Evolutionary conservation across 2,888 invertebrate genomes (phyloP).

Genomic region (Odontocolon sp.): DNA sequence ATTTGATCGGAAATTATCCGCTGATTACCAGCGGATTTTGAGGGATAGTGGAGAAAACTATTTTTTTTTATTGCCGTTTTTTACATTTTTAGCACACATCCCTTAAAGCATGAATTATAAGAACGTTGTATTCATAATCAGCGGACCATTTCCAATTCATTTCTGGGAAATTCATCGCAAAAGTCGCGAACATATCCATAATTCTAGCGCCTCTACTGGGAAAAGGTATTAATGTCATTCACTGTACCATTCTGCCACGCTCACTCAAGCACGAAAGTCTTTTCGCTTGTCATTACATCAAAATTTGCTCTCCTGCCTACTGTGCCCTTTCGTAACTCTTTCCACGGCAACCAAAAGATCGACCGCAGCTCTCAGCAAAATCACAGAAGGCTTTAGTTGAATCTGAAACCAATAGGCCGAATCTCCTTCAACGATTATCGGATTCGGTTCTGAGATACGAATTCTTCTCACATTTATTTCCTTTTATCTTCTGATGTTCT

Average conservation of each 20-base stretch:
- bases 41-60: too few species aligned
- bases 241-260: background rate
- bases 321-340: background rate
- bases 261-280: conserved; percentile 19
- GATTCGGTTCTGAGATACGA: conserved; percentile 4
- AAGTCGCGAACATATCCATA: too few species aligned
- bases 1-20: too few species aligned
- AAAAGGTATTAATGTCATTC: too few species aligned
- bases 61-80: too few species aligned
- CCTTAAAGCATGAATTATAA: too few species aligned
- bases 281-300: conserved; percentile 30
- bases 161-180: too few species aligned
- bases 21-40: too few species aligned
- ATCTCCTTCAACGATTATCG: conserved; percentile 7
- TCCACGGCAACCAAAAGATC: conserved; percentile 4
- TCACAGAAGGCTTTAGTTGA: conserved; percentile 15
- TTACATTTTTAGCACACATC: too few species aligned
- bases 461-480: conserved; percentile 38
- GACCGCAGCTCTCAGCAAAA: conserved; percentile 4
- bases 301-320: background rate
- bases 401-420: conserved; percentile 18
- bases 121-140: too few species aligned
- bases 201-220: too few species aligned
- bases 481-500: conserved; percentile 49
- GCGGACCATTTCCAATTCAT: too few species aligned